phyloP scores from a whole-genome alignment of 2,888 invertebrate genomes.

The Napeogenes sylphis region DNA sequence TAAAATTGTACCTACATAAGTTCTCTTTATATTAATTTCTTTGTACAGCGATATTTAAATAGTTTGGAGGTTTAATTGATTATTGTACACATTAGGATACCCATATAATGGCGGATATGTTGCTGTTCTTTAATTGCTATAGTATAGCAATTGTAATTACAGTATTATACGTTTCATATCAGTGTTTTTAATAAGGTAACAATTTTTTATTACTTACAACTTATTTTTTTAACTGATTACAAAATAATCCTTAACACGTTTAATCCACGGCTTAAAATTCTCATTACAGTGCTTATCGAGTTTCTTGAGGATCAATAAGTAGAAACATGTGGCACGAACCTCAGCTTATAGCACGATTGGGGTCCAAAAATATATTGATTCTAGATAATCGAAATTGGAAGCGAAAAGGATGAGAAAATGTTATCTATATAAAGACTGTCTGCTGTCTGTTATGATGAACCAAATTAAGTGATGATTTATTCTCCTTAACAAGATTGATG shows the following conservation, averaged over 20 bases:
- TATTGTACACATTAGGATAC: slow-evolving; percentile 21
- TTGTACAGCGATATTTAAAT: slow-evolving; percentile 38
- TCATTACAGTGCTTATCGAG: slow-evolving; percentile 1
- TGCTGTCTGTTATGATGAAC: too few species aligned
- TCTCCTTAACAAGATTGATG: too few species aligned
- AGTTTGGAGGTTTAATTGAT: slow-evolving; percentile 31
- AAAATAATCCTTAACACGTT: background rate
- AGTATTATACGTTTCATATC: background rate
- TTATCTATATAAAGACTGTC: too few species aligned
- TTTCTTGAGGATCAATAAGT: background rate
- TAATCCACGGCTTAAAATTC: background rate
- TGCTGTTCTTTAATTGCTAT: slow-evolving; percentile 1
- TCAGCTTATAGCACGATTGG: background rate
- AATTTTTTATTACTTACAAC: too few species aligned
- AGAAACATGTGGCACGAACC: slow-evolving; percentile 2
- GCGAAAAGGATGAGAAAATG: background rate
- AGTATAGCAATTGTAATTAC: background rate
- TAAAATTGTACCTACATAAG: background rate
- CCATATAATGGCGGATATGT: slow-evolving; percentile 18
- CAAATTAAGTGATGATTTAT: too few species aligned
- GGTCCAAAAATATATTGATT: background rate
- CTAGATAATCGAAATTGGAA: background rate
- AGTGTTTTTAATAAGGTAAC: background rate
- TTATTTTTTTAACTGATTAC: background rate
- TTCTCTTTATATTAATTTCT: slow-evolving; percentile 38